Evolutionary conservation across 2,888 invertebrate species (phyloP).

Genomic region (Rhaphigaster nebulosa): DNA sequence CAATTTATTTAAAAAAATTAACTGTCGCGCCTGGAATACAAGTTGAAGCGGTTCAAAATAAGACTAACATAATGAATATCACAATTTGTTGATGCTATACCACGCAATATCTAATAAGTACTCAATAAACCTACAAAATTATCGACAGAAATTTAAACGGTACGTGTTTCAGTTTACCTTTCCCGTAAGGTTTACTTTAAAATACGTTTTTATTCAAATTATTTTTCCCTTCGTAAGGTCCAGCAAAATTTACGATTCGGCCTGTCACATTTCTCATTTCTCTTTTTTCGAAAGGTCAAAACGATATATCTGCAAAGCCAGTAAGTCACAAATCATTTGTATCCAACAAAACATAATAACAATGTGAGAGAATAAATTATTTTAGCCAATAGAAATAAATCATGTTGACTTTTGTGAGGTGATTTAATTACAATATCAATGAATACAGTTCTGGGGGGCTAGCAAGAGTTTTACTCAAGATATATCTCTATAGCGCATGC

Average conservation of each 20-base stretch:
- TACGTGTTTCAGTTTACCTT: background rate
- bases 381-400: background rate
- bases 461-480: background rate
- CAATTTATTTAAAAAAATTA: too few relatives aligned
- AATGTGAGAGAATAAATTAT: conserved; percentile 23
- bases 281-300: conserved; percentile 22
- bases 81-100: too few relatives aligned
- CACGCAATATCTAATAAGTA: too few relatives aligned
- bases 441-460: background rate
- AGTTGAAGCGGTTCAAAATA: too few relatives aligned
- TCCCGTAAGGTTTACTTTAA: background rate
- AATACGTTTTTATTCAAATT: conserved; percentile 6
- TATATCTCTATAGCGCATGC: background rate
- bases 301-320: background rate
- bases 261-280: conserved; percentile 18
- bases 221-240: background rate
- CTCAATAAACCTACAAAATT: too few relatives aligned
- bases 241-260: background rate
- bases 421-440: conserved; percentile 16
- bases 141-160: background rate
- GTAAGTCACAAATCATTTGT: conserved; percentile 11
- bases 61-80: too few relatives aligned
- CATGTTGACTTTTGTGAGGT: background rate
- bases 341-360: conserved; percentile 1
- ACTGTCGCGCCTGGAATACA: too few relatives aligned